Conservation (phyloP, 2,113 vertebrate species). For the Sphyrna mokarran region DNA sequence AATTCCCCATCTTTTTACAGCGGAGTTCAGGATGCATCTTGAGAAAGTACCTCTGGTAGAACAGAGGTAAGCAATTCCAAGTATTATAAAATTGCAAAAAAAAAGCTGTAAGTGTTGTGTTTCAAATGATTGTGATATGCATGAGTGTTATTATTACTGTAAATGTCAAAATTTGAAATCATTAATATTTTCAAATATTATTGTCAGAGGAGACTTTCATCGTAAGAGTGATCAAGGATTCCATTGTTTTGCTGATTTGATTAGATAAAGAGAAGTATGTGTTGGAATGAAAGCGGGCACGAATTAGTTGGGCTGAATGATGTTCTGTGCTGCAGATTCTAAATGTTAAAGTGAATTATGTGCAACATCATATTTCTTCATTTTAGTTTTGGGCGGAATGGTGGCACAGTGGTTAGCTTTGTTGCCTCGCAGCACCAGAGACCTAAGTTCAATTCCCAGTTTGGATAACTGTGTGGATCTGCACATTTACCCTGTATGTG, state of each 20-base stretch:
- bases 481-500: no score
- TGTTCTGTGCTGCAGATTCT: background rate
- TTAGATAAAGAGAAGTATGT: background rate
- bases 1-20: background rate
- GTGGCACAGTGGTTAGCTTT: no score
- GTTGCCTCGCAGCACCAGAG: no score
- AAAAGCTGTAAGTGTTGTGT: background rate
- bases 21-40: background rate
- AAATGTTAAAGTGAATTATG: background rate
- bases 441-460: no score
- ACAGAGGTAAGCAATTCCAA: background rate
- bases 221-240: background rate
- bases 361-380: background rate
- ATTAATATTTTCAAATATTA: background rate
- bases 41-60: background rate
- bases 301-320: background rate
- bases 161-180: background rate
- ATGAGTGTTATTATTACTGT: background rate
- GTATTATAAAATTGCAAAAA: background rate
- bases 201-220: background rate
- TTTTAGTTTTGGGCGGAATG: background rate
- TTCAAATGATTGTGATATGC: background rate
- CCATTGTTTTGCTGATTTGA: background rate
- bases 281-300: background rate
- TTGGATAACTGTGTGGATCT: no score